These are phyloP conservation scores for Tachysurus vachellii DNA, from an alignment of 2,113 vertebrate species.

Conservation along the genomic window DNA sequence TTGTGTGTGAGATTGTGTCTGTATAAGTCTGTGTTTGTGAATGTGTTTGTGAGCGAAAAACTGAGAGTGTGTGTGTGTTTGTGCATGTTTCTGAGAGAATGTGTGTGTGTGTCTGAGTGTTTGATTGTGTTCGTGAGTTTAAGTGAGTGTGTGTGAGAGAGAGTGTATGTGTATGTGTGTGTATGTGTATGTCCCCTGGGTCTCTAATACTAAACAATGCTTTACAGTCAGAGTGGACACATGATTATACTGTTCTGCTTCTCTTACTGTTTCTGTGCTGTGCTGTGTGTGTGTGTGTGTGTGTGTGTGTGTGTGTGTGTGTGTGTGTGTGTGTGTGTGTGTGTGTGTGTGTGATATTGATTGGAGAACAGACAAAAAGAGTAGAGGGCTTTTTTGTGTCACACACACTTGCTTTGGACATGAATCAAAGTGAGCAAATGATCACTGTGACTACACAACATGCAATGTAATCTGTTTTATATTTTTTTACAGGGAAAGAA, in stretches of 20 bases:
- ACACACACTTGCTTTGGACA: slow-evolving; percentile 1
- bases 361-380: not conserved
- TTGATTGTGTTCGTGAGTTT: too few relatives aligned
- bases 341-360: not conserved
- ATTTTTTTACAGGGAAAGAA: not conserved
- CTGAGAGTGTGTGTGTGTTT: not conserved
- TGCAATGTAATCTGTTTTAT: not conserved
- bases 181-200: not conserved
- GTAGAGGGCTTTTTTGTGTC: slow-evolving; percentile 11
- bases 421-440: not conserved
- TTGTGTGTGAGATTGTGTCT: not conserved
- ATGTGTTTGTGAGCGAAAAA: not conserved
- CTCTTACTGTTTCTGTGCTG: not conserved
- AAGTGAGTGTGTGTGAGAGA: not conserved
- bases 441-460: not conserved
- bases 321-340: too few relatives aligned
- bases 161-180: not conserved
- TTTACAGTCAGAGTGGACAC: not conserved
- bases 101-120: not conserved
- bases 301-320: too few relatives aligned
- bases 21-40: not conserved
- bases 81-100: too few relatives aligned
- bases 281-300: too few relatives aligned
- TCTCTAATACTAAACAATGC: not conserved
- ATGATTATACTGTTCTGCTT: not conserved